Percentiles rank a stretch among this genome's conserved stretches.
phyloP scores from a whole-genome alignment of 2,888 invertebrate species.

The Melieria crassipennis region DNA sequence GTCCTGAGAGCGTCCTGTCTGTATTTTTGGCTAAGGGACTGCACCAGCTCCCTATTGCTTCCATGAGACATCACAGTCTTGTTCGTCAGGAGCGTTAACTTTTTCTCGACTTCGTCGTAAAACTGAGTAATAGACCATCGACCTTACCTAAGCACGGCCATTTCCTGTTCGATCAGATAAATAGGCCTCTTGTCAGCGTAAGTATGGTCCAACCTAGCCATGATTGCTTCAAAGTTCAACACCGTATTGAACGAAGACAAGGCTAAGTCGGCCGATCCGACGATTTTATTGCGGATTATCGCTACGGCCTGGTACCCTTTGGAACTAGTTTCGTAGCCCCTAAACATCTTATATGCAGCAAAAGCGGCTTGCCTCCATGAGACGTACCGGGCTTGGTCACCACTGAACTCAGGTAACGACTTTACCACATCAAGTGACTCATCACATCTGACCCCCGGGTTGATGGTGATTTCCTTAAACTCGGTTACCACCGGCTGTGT shows the following conservation, averaged over 20 bases:
- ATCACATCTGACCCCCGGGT: neutral
- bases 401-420: constrained; percentile 2
- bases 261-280: constrained; percentile 5
- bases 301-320: constrained; percentile 3
- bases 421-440: constrained; percentile 11
- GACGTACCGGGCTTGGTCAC: constrained; percentile 11
- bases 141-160: too few relatives aligned
- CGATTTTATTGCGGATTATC: constrained; percentile 19
- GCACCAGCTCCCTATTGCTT: constrained; percentile 20
- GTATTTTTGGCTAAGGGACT: constrained; percentile 34
- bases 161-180: constrained; percentile 33
- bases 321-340: constrained; percentile 16
- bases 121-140: constrained; percentile 30
- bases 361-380: constrained; percentile 22
- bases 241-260: constrained; percentile 15
- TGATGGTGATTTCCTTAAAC: neutral
- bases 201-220: constrained; percentile 19
- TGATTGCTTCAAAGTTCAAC: constrained; percentile 17
- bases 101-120: constrained; percentile 40
- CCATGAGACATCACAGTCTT: constrained; percentile 38
- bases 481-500: neutral
- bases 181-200: constrained; percentile 15
- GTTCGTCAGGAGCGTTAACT: constrained; percentile 37
- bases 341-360: constrained; percentile 12
- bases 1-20: constrained; percentile 31